These are phyloP conservation scores for Pteropus rufus DNA, from an alignment of 2,797 vertebrate species.

Conservation along the genomic window DNA sequence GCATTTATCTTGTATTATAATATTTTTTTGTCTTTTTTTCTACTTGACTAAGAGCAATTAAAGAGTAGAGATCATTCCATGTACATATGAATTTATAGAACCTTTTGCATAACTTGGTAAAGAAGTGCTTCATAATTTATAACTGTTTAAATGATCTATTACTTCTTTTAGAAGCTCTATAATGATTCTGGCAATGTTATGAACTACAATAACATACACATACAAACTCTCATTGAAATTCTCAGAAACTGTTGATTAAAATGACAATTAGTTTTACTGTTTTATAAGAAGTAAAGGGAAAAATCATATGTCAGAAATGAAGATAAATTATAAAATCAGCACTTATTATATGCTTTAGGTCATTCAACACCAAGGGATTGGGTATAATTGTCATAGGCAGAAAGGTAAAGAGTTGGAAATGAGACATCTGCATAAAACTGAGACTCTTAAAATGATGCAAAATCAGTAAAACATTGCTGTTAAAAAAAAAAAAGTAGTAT, in stretches of 20 bases:
- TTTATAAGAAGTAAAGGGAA: not conserved
- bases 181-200: not conserved
- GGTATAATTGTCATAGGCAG: not conserved
- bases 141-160: not conserved
- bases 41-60: not conserved
- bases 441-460: not conserved
- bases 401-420: not conserved
- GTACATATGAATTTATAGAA: not conserved
- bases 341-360: not conserved
- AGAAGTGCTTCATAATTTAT: not conserved
- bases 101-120: not conserved
- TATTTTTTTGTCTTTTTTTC: too few relatives aligned
- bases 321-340: not conserved
- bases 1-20: not conserved
- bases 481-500: not conserved
- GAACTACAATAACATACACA: not conserved
- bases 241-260: not conserved
- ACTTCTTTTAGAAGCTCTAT: not conserved
- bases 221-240: not conserved
- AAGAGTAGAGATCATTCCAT: not conserved
- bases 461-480: too few relatives aligned
- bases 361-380: not conserved
- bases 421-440: not conserved
- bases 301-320: not conserved
- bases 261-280: not conserved